Evolutionary conservation across 2,113 vertebrate species (phyloP).

Genomic region (Archilochus colubris): DNA sequence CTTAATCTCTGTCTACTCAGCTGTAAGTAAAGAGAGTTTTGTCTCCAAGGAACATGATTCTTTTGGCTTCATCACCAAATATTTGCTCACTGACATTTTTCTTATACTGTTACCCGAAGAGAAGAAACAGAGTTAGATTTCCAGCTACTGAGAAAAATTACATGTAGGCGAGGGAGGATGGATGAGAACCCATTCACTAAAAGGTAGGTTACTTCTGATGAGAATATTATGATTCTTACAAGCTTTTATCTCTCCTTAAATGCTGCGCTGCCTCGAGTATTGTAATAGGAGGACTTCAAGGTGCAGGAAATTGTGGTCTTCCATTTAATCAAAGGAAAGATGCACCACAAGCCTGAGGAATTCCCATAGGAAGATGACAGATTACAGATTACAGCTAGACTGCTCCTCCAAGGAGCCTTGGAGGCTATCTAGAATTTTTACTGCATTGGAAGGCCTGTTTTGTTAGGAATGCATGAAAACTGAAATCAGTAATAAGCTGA

Average conservation of each 20-base stretch:
- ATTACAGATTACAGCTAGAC: not conserved
- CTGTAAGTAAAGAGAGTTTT: constrained; percentile 28
- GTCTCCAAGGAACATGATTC: constrained; percentile 10
- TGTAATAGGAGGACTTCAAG: not conserved
- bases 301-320: rapidly evolving
- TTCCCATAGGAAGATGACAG: not conserved
- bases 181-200: not conserved
- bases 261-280: not conserved
- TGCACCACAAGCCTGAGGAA: not conserved
- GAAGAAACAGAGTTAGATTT: not conserved
- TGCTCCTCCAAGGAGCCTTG: not conserved
- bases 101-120: not conserved
- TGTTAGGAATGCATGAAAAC: not conserved
- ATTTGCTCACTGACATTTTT: constrained; percentile 15
- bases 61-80: constrained; percentile 11
- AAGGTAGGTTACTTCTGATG: not conserved
- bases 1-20: constrained; percentile 42
- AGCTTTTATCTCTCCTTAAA: not conserved
- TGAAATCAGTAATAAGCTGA: not conserved
- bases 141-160: not conserved
- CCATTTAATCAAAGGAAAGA: not conserved
- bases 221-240: not conserved
- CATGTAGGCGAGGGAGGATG: not conserved
- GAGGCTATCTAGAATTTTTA: not conserved
- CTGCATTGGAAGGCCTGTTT: not conserved